These are phyloP conservation scores for Pyrocoelia pectoralis DNA, from an alignment of 2,888 invertebrate genomes.

Conservation along the genomic window DNA sequence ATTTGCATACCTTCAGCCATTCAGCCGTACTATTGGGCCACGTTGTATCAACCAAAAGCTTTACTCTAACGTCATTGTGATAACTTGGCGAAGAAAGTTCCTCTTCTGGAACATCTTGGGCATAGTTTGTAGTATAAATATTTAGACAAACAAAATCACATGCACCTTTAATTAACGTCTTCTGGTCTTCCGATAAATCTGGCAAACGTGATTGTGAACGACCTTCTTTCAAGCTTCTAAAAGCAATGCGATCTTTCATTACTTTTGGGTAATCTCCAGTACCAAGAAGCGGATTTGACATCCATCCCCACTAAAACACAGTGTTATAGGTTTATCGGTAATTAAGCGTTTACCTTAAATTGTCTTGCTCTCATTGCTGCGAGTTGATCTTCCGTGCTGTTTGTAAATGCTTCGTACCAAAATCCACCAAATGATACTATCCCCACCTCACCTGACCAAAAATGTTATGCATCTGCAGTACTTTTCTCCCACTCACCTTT, in stretches of 20 bases:
- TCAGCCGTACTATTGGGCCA: neutral
- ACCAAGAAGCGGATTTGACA: conserved; percentile 65
- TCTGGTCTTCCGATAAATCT: conserved; percentile 63
- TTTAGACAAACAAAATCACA: conserved; percentile 63
- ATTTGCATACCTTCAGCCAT: conserved; percentile 19
- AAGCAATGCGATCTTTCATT: conserved; percentile 63
- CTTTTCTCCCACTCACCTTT: conserved; percentile 33
- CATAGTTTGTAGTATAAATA: conserved; percentile 57
- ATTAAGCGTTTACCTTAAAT: too few species aligned
- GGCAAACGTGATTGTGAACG: conserved; percentile 66
- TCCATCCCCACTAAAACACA: conserved; percentile 59
- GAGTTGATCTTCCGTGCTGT: conserved; percentile 65
- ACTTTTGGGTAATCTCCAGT: conserved; percentile 67
- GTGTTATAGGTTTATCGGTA: too few species aligned
- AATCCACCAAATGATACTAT: conserved; percentile 66
- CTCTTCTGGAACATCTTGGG: neutral
- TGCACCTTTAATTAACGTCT: conserved; percentile 56
- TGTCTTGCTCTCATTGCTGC: conserved; percentile 67
- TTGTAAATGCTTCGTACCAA: conserved; percentile 68
- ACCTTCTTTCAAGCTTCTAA: conserved; percentile 64
- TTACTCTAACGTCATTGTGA: conserved; percentile 9
- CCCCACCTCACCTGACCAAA: conserved; percentile 63
- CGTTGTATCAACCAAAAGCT: neutral
- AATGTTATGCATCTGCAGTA: neutral
- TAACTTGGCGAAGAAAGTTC: neutral